Evolutionary conservation across 2,113 vertebrate genomes (phyloP).

Genomic region (Terrapene triunguis): DNA sequence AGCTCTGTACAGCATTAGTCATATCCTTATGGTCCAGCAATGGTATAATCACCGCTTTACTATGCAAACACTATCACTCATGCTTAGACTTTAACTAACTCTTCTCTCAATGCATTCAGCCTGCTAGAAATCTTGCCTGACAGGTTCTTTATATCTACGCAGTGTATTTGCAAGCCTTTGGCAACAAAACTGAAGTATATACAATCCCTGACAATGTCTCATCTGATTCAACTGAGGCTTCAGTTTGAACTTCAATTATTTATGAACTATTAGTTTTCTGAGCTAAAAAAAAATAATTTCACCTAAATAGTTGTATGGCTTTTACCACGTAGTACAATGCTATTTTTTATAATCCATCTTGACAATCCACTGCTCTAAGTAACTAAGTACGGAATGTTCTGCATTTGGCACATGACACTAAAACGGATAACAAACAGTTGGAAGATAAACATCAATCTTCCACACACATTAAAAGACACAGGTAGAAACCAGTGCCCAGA

Average conservation of each 20-base stretch:
- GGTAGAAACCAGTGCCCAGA: constrained; percentile 22
- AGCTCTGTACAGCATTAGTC: constrained; percentile 58
- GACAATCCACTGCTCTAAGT: constrained; percentile 31
- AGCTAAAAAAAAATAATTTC: constrained; percentile 62
- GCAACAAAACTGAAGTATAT: constrained; percentile 54
- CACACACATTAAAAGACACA: neutral
- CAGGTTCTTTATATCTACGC: constrained; percentile 56
- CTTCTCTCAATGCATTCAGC: constrained; percentile 49
- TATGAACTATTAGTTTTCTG: constrained; percentile 54
- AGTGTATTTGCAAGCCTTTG: constrained; percentile 51
- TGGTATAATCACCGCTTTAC: constrained; percentile 60
- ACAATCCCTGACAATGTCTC: constrained; percentile 28
- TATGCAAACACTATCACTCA: constrained; percentile 72
- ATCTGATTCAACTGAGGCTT: constrained; percentile 5
- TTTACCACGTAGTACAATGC: neutral
- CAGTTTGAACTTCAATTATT: constrained; percentile 53
- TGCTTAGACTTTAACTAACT: constrained; percentile 59
- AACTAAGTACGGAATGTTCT: constrained; percentile 26
- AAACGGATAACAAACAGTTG: constrained; percentile 48
- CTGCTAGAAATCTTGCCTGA: constrained; percentile 66
- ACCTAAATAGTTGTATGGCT: constrained; percentile 39
- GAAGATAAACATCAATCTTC: constrained; percentile 44
- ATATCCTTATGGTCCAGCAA: constrained; percentile 58
- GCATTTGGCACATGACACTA: constrained; percentile 22
- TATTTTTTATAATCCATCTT: constrained; percentile 9